Evolutionary conservation across 2,888 invertebrate genomes (phyloP).

Genomic region (Sphinx pinastri): DNA sequence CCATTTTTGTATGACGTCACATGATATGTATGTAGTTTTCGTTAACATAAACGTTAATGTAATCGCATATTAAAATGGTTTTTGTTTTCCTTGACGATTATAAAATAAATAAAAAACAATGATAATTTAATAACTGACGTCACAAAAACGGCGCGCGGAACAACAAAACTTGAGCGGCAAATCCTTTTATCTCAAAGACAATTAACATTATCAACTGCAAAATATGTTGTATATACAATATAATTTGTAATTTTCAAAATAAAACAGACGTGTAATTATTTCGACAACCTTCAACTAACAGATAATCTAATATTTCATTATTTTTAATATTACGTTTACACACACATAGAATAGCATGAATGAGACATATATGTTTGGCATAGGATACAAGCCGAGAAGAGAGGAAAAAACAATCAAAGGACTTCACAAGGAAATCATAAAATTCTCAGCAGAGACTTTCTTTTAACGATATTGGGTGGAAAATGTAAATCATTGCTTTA

Average conservation of each 20-base stretch:
- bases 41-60: slow-evolving; percentile 28
- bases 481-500: neutral
- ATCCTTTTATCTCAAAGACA: slow-evolving; percentile 60
- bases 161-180: slow-evolving; percentile 47
- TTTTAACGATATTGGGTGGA: neutral
- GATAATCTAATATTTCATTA: slow-evolving; percentile 57
- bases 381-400: slow-evolving; percentile 2
- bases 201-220: slow-evolving; percentile 63
- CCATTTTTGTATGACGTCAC: slow-evolving; percentile 39
- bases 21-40: slow-evolving; percentile 33
- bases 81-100: neutral
- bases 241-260: slow-evolving; percentile 33
- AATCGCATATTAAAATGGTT: neutral
- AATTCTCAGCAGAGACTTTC: slow-evolving; percentile 9
- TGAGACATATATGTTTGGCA: slow-evolving; percentile 37
- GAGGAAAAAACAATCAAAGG: neutral
- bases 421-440: neutral
- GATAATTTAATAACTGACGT: slow-evolving; percentile 33
- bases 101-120: slow-evolving; percentile 6
- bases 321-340: slow-evolving; percentile 41
- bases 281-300: slow-evolving; percentile 69
- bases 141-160: slow-evolving; percentile 36
- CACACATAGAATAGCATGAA: slow-evolving; percentile 37
- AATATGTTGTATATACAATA: slow-evolving; percentile 37
- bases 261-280: slow-evolving; percentile 63